These are phyloP conservation scores for Smithornis capensis DNA, from an alignment of 2,113 vertebrate genomes.

Conservation along the genomic window DNA sequence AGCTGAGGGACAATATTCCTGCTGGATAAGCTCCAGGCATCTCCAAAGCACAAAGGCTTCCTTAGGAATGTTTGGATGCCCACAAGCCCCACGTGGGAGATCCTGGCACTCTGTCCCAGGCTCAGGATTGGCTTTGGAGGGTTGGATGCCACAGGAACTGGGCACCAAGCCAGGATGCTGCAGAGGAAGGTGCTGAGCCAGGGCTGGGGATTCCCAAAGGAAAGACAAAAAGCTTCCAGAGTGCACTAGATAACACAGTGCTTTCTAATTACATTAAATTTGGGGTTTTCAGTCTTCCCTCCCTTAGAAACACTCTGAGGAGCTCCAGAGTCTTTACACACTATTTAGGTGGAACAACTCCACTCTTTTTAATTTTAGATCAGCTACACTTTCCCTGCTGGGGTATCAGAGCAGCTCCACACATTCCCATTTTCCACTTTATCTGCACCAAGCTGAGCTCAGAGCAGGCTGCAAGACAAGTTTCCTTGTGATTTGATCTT, in stretches of 20 bases:
- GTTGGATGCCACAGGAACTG: background rate
- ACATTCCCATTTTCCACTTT: background rate
- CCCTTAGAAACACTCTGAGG: background rate
- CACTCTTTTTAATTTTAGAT: background rate
- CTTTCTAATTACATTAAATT: background rate
- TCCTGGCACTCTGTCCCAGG: background rate
- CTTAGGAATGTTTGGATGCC: background rate
- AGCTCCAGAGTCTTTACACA: background rate
- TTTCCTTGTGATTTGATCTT: background rate
- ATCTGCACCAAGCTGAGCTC: background rate
- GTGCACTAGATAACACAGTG: background rate
- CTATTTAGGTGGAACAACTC: background rate
- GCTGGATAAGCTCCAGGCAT: background rate
- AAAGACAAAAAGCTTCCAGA: background rate
- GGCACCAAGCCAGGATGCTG: background rate
- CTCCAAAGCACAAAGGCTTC: background rate
- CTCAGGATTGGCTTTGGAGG: rapidly evolving
- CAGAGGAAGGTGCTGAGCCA: background rate
- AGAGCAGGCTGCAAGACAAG: background rate
- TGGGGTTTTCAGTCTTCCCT: background rate
- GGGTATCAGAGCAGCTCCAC: background rate
- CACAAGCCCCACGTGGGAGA: background rate
- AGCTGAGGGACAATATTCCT: background rate
- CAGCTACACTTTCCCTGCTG: background rate
- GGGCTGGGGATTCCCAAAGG: background rate